Conservation (phyloP, 2,888 invertebrate genomes). For the Gonocerus acuteangulatus region DNA sequence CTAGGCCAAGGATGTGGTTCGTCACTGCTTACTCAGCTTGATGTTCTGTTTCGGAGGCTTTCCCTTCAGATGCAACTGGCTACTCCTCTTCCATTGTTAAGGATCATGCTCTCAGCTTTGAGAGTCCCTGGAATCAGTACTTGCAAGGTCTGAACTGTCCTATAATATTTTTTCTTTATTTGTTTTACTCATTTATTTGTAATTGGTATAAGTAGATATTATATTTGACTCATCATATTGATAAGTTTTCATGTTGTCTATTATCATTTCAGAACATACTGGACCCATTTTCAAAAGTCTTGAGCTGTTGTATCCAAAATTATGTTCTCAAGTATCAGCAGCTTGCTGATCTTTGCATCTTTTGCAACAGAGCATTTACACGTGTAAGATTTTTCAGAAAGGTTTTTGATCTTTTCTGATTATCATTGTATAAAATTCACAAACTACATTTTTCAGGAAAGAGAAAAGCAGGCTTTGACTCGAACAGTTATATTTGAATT, state of each 20-base stretch:
- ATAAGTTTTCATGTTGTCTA: no score
- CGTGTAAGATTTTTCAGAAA: constrained; percentile 50
- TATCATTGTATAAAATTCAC: background rate
- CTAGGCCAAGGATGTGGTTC: constrained; percentile 59
- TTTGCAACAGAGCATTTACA: constrained; percentile 81
- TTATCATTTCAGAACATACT: constrained; percentile 59
- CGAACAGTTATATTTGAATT: constrained; percentile 89
- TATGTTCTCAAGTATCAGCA: constrained; percentile 69
- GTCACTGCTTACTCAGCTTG: constrained; percentile 75
- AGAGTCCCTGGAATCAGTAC: constrained; percentile 75
- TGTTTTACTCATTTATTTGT: no score
- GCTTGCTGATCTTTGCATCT: constrained; percentile 78
- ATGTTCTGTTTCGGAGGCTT: constrained; percentile 73
- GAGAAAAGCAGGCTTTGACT: constrained; percentile 88
- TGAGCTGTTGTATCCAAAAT: constrained; percentile 87
- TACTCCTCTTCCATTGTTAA: constrained; percentile 60
- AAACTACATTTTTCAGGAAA: constrained; percentile 53
- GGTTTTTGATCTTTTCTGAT: background rate
- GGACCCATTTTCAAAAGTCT: constrained; percentile 91
- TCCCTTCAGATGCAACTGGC: constrained; percentile 66
- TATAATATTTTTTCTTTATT: no score
- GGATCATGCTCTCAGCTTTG: constrained; percentile 70
- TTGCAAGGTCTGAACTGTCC: constrained; percentile 66
- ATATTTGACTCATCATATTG: no score
- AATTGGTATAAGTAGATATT: background rate